phyloP scores from a whole-genome alignment of 2,113 vertebrate species.

The Perognathus longimembris region DNA sequence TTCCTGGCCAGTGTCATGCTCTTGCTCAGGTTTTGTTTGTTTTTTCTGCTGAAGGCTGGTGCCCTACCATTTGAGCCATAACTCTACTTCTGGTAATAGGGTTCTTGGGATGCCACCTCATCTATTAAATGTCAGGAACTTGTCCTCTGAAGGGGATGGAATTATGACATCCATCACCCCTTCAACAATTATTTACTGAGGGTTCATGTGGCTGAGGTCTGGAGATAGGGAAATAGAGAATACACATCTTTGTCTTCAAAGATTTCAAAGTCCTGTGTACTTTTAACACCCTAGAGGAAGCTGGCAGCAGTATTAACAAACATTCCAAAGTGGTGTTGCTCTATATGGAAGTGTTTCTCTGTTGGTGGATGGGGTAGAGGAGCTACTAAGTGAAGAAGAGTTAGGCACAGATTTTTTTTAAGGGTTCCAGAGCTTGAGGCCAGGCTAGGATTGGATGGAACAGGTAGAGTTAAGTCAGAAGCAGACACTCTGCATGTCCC shows the following conservation, averaged over 20 bases:
- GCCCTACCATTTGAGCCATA: no score
- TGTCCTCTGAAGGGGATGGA: neutral
- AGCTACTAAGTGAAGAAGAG: neutral
- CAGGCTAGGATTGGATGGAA: neutral
- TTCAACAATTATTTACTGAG: neutral
- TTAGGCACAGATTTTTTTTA: neutral
- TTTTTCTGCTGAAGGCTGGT: no score
- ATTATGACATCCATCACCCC: neutral
- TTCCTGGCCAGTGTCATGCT: no score
- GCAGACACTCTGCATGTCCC: neutral
- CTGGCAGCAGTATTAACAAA: neutral
- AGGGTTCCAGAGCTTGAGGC: neutral
- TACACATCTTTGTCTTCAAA: neutral
- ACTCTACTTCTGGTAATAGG: no score
- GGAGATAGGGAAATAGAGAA: neutral
- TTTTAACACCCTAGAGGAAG: neutral
- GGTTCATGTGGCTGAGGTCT: neutral
- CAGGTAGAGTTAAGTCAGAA: neutral
- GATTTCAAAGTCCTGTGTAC: neutral
- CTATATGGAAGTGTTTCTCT: neutral
- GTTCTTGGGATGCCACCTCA: no score
- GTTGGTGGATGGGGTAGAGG: neutral
- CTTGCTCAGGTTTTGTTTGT: no score
- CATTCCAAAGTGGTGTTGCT: neutral
- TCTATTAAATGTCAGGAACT: neutral